Base-by-base conservation (phyloP, 2,113 vertebrate genomes). In the Taxidea taxus region DNA sequence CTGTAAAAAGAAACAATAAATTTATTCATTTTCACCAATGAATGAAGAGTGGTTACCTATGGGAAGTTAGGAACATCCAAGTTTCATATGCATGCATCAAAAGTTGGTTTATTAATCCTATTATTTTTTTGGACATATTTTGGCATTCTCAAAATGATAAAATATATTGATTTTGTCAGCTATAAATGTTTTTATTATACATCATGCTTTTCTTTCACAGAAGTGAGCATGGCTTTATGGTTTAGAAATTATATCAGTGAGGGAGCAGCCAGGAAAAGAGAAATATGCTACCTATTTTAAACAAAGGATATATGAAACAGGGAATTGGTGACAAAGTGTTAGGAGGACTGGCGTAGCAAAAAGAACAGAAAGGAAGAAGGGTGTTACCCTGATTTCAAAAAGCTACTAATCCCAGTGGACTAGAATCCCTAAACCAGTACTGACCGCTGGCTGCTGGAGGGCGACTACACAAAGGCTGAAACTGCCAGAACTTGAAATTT, bases 231-330 rank as follows among this genome's bases (percentile, higher is more conserved):
- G 15, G 2, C 60, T 90, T 84, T 90, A 77, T 72, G 44, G 27
- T n/a, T 97, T 94, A 87, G 60, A 97, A 92, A 83, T 82, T 92
- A 7, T 83, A 74, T 87, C 21, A 58, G 6, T 87, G 68, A 74
- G 42, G 31, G 31, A 75, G 14, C 4, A 75, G 25, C 4, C 27
- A 72, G 60, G 25, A 92, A 94, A 94, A 82, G 37, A 92, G 49
- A 92, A 90, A 92, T 85, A 87, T 31, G 7, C 29, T 47, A 51
- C 2, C 20, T 89, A 11, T 44, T 82, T 66, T 16, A 87, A 95
- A 83, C 56, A 58, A 37, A 64, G 15, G 1, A 7, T 2, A 6
- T 66, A 3, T 87, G 27, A 86, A 89, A 94, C 16, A 87, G 13
- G 6, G 58, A 49, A 29, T 20, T 85, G 31, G 6, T 62, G 84